Conservation (phyloP, 1,140 invertebrate species). For the Steinernema khuongi region DNA sequence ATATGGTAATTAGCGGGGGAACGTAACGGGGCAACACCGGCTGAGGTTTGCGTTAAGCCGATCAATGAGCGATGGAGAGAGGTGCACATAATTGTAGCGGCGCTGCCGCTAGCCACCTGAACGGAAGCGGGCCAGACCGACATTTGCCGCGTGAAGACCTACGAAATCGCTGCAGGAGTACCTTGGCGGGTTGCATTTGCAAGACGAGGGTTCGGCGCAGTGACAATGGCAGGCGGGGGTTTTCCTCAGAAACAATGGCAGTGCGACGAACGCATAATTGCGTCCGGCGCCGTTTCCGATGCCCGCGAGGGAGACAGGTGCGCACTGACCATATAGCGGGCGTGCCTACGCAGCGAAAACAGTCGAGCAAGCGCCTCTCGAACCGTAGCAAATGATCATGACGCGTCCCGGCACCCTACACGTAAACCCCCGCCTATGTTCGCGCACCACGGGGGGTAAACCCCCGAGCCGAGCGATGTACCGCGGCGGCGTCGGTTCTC, state of each 20-base stretch:
- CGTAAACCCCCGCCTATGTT: conserved; percentile 14
- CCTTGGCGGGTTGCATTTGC: neutral
- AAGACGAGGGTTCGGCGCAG: neutral
- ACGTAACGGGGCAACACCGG: conserved; percentile 12
- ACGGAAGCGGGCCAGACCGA: neutral
- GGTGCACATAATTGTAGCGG: too few species aligned
- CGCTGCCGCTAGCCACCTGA: neutral
- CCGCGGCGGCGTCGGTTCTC: neutral
- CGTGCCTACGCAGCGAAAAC: neutral
- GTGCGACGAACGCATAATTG: neutral
- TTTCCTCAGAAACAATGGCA: neutral
- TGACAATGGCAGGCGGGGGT: neutral
- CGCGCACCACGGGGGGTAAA: conserved; percentile 4
- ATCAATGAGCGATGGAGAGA: conserved; percentile 8
- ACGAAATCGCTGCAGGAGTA: neutral
- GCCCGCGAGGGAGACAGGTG: conserved; percentile 1
- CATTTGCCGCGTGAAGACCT: neutral
- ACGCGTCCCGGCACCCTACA: neutral
- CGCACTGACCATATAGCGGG: neutral
- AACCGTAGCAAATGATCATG: neutral
- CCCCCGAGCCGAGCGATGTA: neutral
- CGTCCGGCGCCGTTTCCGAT: neutral
- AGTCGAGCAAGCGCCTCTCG: neutral
- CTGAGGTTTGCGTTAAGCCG: conserved; percentile 16
- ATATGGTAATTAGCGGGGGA: conserved; percentile 14